Evolutionary conservation across 2,113 vertebrate species (phyloP), one percentile per base, ranked within the genome.

Genomic region (Emydura subglobosa): DNA sequence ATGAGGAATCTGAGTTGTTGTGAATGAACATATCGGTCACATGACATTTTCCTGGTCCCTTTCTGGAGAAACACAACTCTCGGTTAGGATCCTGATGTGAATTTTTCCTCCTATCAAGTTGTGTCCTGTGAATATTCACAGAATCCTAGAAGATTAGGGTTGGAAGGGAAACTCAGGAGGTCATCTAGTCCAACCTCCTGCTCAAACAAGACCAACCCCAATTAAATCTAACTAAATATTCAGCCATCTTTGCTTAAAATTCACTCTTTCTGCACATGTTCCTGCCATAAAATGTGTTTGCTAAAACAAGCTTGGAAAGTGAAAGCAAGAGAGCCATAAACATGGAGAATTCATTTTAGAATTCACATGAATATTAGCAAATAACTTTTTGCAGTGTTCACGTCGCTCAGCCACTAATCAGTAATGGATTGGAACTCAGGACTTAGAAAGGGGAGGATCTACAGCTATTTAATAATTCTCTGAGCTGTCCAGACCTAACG

Each of bases 381-480:
- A 12, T 82, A 14, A 12, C 54, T 49, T 2, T 76, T 39, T 17
- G 11, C 11, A 5, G 19, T 49, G 72, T 6, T 53, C 13, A 53
- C 76, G 89, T 7, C 7, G 29, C 61, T 65, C 31, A 19, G 31
- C 14, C 31, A 65, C 31, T 65, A 61, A 61, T 61, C 29, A 4
- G 29, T 10, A 27, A 59, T 29, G 25, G 57, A 59, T 11, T 27
- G 59, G 29, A 34, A 34, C 14, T 65, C 14, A 65, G 14, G 31
- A 17, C 61, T 5, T 34, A 12, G 59, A 16, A 34, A 34, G 61
- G 25, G 29, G 29, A 61, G 29, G 29, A 6, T 65, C 5, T 65
- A 65, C 59, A 91, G 57, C 6, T 14, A 0, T 24, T 6, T 0
- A 39, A 5, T 4, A 2, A 1, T 54, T 53, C 78, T 87, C 34